Conservation (phyloP, 2,888 invertebrate genomes). For the Ochropleura plecta region DNA sequence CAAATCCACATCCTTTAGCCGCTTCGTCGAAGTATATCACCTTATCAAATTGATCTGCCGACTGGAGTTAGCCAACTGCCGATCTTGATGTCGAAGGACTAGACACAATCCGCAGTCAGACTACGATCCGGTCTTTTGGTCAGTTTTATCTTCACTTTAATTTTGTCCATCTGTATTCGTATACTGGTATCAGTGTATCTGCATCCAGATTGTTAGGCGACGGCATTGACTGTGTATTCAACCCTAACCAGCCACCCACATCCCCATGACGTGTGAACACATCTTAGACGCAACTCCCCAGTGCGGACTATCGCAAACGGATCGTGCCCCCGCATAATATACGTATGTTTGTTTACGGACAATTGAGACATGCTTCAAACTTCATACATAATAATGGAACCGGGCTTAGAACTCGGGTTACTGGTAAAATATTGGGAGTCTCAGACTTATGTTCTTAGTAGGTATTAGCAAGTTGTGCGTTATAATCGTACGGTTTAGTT, state of each 20-base stretch:
- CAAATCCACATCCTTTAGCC: background rate
- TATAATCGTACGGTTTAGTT: conserved; percentile 64
- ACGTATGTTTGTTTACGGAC: conserved; percentile 67
- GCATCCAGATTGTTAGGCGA: background rate
- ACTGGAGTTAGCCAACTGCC: background rate
- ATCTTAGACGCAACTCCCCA: conserved; percentile 48
- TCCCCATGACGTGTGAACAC: conserved; percentile 34
- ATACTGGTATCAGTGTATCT: background rate
- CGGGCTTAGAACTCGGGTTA: conserved; percentile 71
- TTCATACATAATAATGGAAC: conserved; percentile 71
- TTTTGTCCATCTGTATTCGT: background rate
- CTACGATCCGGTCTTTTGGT: background rate
- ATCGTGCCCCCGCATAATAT: conserved; percentile 71
- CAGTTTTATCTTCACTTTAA: background rate
- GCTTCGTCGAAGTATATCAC: background rate
- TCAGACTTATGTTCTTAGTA: conserved; percentile 68
- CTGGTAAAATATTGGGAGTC: conserved; percentile 71
- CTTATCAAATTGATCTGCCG: background rate
- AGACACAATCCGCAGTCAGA: background rate
- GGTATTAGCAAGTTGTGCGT: conserved; percentile 65
- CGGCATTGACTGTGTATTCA: background rate
- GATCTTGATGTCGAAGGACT: no score
- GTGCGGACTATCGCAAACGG: conserved; percentile 51
- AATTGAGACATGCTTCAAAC: conserved; percentile 75
- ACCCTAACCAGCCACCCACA: background rate